Evolutionary conservation across 2,113 vertebrate species (phyloP), one percentile per base, ranked within the genome.

Genomic region (Pterocles burchelli): DNA sequence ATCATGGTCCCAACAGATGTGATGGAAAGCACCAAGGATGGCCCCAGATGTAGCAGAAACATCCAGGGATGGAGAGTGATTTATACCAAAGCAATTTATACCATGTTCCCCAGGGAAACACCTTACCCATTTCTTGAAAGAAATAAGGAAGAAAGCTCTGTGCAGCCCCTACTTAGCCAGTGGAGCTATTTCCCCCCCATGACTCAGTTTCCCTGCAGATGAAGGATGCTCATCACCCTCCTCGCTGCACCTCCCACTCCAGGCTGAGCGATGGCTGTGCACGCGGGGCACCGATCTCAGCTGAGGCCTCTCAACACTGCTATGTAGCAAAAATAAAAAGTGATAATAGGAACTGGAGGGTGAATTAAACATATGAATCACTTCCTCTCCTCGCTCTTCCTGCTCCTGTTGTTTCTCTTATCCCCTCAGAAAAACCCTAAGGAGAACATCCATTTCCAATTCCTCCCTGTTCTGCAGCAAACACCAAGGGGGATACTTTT

Each of bases 361-460:
- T 6, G 45, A 90, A 95, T 89, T 96, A 90, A 96, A 91, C 46
- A 41, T 55, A 95, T 91, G 76, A 96, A 97, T 96, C 96, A 96
- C 73, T 95, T 94, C 95, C 88, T 95, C 65, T 55, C 76, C 71
- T 61, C 83, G 52, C 45, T 82, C 31, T 58, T 72, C 75, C 55
- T 58, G 54, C 82, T 89, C 90, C 72, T 41, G 41, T 76, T 87
- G 82, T 94, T 90, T 75, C 89, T 80, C 75, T 86, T 8, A 68
- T 51, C 72, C 82, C 65, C 48, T 25, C 21, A 12, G 29, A 20
- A 41, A 48, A 63, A 91, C n/a, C 75, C 62, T 72, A 51, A 38
- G 21, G 77, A 79, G 87, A 84, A 49, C 61, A 86, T 16, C 33
- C 6, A 52, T 92, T 93, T 94, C 61, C 87, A 70, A 83, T 38